Base-by-base conservation (phyloP, 2,113 vertebrate genomes). In the Myxocyprinus asiaticus region DNA sequence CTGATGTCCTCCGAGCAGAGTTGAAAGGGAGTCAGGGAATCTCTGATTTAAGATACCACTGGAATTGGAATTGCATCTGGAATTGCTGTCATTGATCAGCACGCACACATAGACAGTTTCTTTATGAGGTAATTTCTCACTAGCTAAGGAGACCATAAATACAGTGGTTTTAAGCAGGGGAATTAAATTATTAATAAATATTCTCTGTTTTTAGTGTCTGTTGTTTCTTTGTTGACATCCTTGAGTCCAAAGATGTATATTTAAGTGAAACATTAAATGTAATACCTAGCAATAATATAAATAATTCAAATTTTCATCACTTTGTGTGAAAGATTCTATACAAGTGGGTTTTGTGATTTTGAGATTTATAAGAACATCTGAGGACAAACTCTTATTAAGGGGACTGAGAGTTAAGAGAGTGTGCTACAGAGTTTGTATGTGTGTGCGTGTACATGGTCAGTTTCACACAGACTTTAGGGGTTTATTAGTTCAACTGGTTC, bases 31-130 rank as follows among this genome's bases (percentile, higher is more conserved):
- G 10, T 62, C 58, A 5, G 42, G 47, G 4, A 8, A n/a, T 61
- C 9, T 51, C 45, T 47, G 61, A 62, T 74, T 6, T 42, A 10
- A 56, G 14, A 56, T 2, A 56, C 4, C 6, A 6, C n/a, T n/a
- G 15, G 55, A 58, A 6, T 14, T 15, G 55, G 2, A 15, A 2
- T 6, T 48, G 47, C 47, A 76, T 76, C 47, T 65, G 50, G 8
- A 75, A 76, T 76, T 76, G 73, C 12, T 65, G 7, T 76, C 73
- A 76, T 65, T 76, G 73, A 76, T 76, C 61, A 76, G 9, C 2
- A 4, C 48, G 15, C 12, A 76, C 22, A 47, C 42, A 74, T 45
- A 47, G 58, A 63, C n/a, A 33, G 22, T 15, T 43, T 65, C 22
- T 76, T 76, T 44, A 76, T 53, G 33, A 76, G 22, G 50, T 6